These are phyloP conservation scores for Ctenomys sociabilis DNA, from an alignment of 2,113 vertebrate genomes.

Conservation along the genomic window DNA sequence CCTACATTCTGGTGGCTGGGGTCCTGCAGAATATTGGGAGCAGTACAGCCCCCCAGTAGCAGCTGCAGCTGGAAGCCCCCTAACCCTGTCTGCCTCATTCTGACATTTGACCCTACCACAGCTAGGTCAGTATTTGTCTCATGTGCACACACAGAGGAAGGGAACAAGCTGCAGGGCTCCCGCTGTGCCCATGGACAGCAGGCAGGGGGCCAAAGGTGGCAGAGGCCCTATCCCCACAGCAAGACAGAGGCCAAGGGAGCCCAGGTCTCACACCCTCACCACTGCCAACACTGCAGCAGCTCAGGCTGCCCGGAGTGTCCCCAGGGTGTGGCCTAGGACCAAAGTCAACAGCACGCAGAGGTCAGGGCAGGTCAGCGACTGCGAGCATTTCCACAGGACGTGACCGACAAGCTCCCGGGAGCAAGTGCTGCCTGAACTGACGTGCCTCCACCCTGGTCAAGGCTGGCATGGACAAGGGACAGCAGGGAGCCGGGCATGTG, in stretches of 20 bases:
- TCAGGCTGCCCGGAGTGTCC: background rate
- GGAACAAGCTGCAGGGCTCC: background rate
- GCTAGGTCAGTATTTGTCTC: background rate
- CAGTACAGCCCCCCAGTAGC: background rate
- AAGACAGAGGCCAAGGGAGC: background rate
- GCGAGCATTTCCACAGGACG: background rate
- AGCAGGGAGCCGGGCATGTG: fast-evolving
- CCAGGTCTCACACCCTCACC: fast-evolving
- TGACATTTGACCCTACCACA: background rate
- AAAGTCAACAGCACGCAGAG: background rate
- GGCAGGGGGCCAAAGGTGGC: background rate
- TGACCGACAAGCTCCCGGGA: background rate
- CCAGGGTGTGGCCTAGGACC: too few relatives aligned
- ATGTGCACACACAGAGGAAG: background rate
- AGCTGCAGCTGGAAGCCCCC: background rate
- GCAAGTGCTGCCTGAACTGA: background rate
- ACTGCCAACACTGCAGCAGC: background rate
- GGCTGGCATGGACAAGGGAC: background rate
- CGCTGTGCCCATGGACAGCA: background rate
- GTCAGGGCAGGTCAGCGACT: background rate
- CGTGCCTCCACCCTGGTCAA: background rate
- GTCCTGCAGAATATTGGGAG: background rate
- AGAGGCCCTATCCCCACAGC: background rate
- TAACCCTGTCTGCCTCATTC: background rate
- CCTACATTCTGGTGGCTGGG: background rate